These are phyloP conservation scores for Nemotelus pantherinus DNA, from an alignment of 2,888 invertebrate species.

Conservation along the genomic window DNA sequence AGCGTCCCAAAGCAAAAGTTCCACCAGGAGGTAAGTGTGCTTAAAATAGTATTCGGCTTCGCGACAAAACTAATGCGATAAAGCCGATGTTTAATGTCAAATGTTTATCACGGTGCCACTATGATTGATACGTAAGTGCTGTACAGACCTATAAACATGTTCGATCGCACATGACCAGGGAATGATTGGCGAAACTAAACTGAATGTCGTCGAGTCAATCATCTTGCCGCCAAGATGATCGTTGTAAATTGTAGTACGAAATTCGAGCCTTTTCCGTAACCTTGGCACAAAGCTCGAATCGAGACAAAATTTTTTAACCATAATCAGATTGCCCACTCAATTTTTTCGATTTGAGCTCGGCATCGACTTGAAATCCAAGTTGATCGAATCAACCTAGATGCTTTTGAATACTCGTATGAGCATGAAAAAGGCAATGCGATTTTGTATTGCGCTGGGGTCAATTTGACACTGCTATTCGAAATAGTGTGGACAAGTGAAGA, in stretches of 20 bases:
- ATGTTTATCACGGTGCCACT: slow-evolving; percentile 1
- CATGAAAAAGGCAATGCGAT: slow-evolving; percentile 25
- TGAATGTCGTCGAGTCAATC: slow-evolving; percentile 29
- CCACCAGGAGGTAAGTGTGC: slow-evolving; percentile 32
- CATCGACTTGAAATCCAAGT: slow-evolving; percentile 5
- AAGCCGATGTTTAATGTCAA: slow-evolving; percentile 29
- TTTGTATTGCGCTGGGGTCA: not conserved
- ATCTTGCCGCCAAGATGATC: slow-evolving; percentile 1
- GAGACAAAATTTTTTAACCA: slow-evolving; percentile 36
- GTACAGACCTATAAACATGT: not conserved
- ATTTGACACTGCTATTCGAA: not conserved
- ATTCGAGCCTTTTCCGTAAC: slow-evolving; percentile 23
- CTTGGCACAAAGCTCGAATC: slow-evolving; percentile 31
- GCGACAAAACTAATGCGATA: slow-evolving; percentile 2
- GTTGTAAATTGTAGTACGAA: slow-evolving; percentile 28
- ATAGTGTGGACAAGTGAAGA: not conserved
- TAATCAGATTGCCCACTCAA: slow-evolving; percentile 34
- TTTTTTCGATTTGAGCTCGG: slow-evolving; percentile 16
- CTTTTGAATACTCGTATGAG: slow-evolving; percentile 12
- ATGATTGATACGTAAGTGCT: not conserved
- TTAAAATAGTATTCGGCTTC: not conserved
- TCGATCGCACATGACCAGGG: not conserved
- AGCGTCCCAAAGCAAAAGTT: slow-evolving; percentile 9
- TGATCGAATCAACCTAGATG: slow-evolving; percentile 24
- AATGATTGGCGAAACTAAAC: not conserved